These are phyloP conservation scores for Petrocephalus microphthalmus DNA, from an alignment of 2,113 vertebrate species.

Conservation along the genomic window DNA sequence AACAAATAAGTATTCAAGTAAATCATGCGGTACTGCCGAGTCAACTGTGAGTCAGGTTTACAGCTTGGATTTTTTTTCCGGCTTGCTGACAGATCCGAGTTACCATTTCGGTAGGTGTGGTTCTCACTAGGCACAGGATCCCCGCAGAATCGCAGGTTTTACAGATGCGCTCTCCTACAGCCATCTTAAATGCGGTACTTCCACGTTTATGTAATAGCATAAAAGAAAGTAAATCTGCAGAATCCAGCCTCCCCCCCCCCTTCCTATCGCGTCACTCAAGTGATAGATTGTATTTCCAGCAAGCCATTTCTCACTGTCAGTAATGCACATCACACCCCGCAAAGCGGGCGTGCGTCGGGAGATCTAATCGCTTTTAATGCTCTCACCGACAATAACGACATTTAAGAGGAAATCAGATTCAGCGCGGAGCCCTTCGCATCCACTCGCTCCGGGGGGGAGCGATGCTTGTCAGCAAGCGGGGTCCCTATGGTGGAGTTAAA, in stretches of 20 bases:
- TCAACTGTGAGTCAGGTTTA: background rate
- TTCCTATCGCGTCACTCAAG: slow-evolving; percentile 36
- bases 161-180: background rate
- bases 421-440: slow-evolving; percentile 41
- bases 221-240: background rate
- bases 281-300: slow-evolving; percentile 50
- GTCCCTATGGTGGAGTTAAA: slow-evolving; percentile 27
- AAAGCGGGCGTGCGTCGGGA: background rate
- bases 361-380: slow-evolving; percentile 15
- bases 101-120: background rate
- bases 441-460: slow-evolving; percentile 36
- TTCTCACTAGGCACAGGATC: background rate
- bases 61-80: background rate
- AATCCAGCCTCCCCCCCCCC: background rate
- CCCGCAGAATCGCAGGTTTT: background rate
- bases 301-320: slow-evolving; percentile 52
- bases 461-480: background rate
- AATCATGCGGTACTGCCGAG: background rate
- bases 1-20: background rate
- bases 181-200: background rate
- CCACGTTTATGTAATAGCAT: background rate
- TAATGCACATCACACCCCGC: slow-evolving; percentile 45
- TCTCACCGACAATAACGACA: slow-evolving; percentile 14
- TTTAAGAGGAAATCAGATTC: slow-evolving; percentile 52
- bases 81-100: background rate